Percentiles rank a stretch among this genome's conserved stretches.
These are phyloP conservation scores for Dendroctonus valens DNA, from an alignment of 1,140 invertebrate genomes.

Conservation along the genomic window DNA sequence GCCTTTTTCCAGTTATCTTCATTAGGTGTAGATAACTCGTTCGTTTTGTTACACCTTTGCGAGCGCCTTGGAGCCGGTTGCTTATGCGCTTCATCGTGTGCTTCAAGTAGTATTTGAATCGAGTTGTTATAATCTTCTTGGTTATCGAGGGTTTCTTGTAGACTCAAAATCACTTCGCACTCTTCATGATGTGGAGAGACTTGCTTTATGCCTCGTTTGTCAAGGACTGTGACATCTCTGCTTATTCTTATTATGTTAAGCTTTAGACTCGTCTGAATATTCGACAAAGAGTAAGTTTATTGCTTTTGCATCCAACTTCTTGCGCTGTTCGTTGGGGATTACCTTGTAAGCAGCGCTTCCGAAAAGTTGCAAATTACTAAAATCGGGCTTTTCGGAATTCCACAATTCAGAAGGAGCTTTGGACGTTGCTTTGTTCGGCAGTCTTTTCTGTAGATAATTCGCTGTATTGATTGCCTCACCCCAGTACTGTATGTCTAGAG, in stretches of 20 bases:
- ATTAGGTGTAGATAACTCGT: no score
- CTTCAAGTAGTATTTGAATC: not conserved
- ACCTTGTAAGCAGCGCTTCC: not conserved
- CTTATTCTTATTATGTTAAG: constrained; percentile 10
- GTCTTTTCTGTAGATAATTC: constrained; percentile 19
- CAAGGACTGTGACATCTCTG: constrained; percentile 5
- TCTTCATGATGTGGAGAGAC: not conserved
- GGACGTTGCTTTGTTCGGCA: constrained; percentile 8
- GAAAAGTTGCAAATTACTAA: constrained; percentile 23
- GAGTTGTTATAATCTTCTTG: not conserved
- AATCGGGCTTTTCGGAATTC: constrained; percentile 29
- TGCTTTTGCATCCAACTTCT: constrained; percentile 14
- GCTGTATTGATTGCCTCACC: constrained; percentile 22
- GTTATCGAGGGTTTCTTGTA: not conserved
- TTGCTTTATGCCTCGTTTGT: not conserved
- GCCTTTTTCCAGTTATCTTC: constrained; percentile 10
- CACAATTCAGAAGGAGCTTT: constrained; percentile 30
- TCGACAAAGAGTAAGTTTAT: constrained; percentile 8
- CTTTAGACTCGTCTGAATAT: no score
- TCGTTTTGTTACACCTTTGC: constrained; percentile 3
- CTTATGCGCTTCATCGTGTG: not conserved
- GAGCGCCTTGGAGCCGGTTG: not conserved
- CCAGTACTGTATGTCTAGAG: constrained; percentile 14
- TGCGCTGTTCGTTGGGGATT: constrained; percentile 5
- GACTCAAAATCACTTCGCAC: not conserved